Conservation (phyloP, 2,113 vertebrate genomes). For the Monarcha castaneiventris region DNA sequence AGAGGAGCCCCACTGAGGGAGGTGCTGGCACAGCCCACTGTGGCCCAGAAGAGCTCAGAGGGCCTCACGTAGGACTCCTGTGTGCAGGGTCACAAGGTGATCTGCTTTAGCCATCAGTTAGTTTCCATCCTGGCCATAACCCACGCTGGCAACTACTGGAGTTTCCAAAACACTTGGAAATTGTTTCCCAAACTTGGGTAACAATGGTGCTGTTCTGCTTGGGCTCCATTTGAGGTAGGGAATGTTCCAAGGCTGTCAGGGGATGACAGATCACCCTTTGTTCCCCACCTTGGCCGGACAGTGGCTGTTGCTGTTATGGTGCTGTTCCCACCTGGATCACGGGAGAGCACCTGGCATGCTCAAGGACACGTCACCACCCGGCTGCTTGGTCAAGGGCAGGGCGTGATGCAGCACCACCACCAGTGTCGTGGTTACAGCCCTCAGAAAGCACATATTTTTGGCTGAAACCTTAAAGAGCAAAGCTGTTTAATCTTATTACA, state of each 20-base stretch:
- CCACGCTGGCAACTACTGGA: neutral
- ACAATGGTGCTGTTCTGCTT: neutral
- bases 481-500: neutral
- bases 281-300: neutral
- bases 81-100: neutral
- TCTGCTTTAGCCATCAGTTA: neutral
- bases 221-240: neutral
- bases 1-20: neutral
- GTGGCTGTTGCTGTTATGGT: neutral
- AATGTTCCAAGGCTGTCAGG: neutral
- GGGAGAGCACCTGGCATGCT: neutral
- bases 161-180: neutral
- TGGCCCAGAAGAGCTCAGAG: no score
- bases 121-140: neutral
- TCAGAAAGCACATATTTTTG: neutral
- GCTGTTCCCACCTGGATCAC: neutral
- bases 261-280: neutral
- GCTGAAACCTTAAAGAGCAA: neutral
- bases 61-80: neutral
- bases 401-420: neutral
- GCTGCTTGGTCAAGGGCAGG: neutral
- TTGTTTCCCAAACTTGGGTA: neutral
- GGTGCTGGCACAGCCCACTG: neutral
- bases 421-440: neutral
- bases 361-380: fast-evolving